phyloP scores from a whole-genome alignment of 2,797 vertebrate genomes.

The Alcedo atthis region DNA sequence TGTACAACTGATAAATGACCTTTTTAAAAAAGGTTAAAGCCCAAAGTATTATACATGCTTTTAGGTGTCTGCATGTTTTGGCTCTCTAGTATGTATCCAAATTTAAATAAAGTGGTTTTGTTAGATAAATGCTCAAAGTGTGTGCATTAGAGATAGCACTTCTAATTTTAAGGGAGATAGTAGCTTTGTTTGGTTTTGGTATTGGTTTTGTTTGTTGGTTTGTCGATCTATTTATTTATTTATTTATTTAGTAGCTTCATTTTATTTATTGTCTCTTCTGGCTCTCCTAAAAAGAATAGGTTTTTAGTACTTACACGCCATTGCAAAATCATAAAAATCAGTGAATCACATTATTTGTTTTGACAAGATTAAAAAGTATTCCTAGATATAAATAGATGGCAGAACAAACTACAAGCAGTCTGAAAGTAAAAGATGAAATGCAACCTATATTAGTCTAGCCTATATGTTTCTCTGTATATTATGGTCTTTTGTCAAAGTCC shows the following conservation, averaged over 20 bases:
- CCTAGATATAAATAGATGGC: background rate
- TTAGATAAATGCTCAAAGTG: background rate
- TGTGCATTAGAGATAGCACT: background rate
- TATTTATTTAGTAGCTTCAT: background rate
- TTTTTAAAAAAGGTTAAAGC: background rate
- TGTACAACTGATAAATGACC: background rate
- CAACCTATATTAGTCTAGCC: background rate
- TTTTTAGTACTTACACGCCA: background rate
- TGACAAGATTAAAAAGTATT: background rate
- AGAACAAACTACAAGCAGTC: background rate
- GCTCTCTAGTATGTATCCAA: background rate
- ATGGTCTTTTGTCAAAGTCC: background rate
- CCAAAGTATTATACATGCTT: background rate
- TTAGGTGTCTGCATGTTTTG: background rate
- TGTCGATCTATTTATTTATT: too few species aligned
- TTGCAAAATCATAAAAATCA: background rate
- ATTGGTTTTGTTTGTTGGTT: too few species aligned
- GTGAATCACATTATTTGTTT: background rate
- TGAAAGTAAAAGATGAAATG: background rate
- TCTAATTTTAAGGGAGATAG: background rate
- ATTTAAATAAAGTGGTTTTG: background rate
- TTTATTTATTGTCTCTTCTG: background rate
- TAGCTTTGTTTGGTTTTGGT: background rate
- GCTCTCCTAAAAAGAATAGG: background rate
- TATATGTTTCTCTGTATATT: background rate